These are phyloP conservation scores for Belgica antarctica DNA, from an alignment of 2,888 invertebrate species.

Conservation along the genomic window DNA sequence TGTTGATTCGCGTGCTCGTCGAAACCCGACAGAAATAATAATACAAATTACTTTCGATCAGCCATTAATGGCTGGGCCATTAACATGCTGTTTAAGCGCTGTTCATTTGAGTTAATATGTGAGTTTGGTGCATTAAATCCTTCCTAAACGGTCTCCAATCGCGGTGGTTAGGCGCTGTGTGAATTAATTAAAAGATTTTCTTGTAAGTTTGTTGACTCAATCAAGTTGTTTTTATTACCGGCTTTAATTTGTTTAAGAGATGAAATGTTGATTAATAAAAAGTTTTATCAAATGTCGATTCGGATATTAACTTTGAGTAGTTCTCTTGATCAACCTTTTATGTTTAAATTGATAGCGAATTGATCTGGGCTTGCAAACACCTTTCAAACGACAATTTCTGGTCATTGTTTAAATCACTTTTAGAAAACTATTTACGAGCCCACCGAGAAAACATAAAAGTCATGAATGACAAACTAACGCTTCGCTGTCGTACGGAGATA, in stretches of 20 bases:
- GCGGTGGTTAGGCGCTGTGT: background rate
- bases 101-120: background rate
- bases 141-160: background rate
- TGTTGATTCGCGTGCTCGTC: background rate
- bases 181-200: conserved; percentile 23
- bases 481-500: background rate
- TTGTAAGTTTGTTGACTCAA: background rate
- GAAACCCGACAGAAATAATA: conserved; percentile 3
- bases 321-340: background rate
- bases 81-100: background rate
- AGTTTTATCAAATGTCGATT: too few relatives aligned
- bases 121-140: background rate
- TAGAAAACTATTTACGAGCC: conserved; percentile 1
- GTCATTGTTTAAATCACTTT: background rate
- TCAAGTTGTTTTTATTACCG: background rate
- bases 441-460: conserved; percentile 9
- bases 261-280: too few relatives aligned
- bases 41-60: too few relatives aligned
- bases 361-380: background rate
- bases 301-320: background rate
- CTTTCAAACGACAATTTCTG: background rate
- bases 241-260: background rate
- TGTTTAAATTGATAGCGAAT: background rate
- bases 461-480: conserved; percentile 13
- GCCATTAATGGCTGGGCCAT: background rate